Base-by-base conservation (phyloP, 1,140 invertebrate species). In the Muscidifurax raptorellus region DNA sequence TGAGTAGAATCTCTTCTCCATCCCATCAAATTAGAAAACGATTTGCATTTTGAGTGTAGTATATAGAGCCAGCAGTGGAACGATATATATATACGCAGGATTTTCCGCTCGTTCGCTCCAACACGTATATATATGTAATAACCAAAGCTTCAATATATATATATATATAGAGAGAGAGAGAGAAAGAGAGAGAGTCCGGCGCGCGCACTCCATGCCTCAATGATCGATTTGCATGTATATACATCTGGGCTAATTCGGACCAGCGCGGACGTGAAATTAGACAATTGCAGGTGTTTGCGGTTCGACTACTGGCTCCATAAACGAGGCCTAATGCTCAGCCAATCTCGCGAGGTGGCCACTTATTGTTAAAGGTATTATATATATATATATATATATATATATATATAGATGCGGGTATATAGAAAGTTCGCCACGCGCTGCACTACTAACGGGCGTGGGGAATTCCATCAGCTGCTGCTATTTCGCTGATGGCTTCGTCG, bases 181-280 rank as follows among this genome's bases (percentile, higher is more conserved):
- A 44, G 40, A 44, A 9, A 44, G 40, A 9, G 40, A 5, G 47
- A 15, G 47, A 59, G 18, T 22, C 7, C 18, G 4, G 52, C 22
- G 52, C 22, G 52, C 52, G 18, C 52, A 22, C 52, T 59, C 28
- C 0, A 22, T 36, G 30, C 76, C 30, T 32, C 47, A 32, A 78
- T 66, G 15, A 64, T 64, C 76, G 52, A 78, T 78, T 78, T 66
- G 76, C 76, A 64, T 78, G n/a, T 64, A 30, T 44, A 52, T 77
- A 44, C 18, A 77, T 52, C 9, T 59, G 15, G 3, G 75, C 18
- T 0, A 74, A 36, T 13, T 52, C 75, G 18, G 10, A 13, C 5
- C 7, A 32, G 30, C 9, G 28, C 32, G 15, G 6, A 74, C 22
- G 27, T 32, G 12, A 18, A 71, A 71, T 71, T 22, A 30, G 67